A percentile compares a stretch with the other conserved stretches of the same genome.
Evolutionary conservation across 2,888 invertebrate species (phyloP).

Genomic region (Junonia oenone): DNA sequence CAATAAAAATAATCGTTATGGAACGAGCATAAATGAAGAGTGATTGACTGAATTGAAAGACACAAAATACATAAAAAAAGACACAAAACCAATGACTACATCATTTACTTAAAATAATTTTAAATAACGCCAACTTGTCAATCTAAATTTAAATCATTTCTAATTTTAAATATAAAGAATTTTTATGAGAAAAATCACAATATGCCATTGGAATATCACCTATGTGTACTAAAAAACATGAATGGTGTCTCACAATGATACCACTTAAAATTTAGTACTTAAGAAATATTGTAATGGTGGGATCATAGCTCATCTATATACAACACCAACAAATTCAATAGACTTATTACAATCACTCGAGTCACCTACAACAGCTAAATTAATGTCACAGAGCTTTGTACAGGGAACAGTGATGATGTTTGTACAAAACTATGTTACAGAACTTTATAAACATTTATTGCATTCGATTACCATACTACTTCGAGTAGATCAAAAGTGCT

Average conservation of each 20-base stretch:
- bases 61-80: conserved; percentile 28
- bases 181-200: conserved; percentile 68
- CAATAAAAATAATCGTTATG: conserved; percentile 20
- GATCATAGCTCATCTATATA: conserved; percentile 77
- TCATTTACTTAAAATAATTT: conserved; percentile 27
- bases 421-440: conserved; percentile 46
- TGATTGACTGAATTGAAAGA: conserved; percentile 37
- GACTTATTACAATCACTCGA: conserved; percentile 73
- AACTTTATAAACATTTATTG: conserved; percentile 59
- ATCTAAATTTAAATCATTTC: conserved; percentile 54
- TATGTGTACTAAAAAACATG: conserved; percentile 51
- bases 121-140: conserved; percentile 46
- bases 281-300: conserved; percentile 76
- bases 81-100: conserved; percentile 34
- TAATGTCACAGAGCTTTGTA: conserved; percentile 41
- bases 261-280: conserved; percentile 73
- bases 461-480: conserved; percentile 69
- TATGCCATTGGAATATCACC: conserved; percentile 71
- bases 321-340: conserved; percentile 73
- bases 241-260: conserved; percentile 61
- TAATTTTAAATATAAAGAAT: conserved; percentile 59
- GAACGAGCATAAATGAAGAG: conserved; percentile 55
- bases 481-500: conserved; percentile 67
- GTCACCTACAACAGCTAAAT: conserved; percentile 61
- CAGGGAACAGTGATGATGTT: conserved; percentile 22